Evolutionary conservation across 2,888 invertebrate species (phyloP).

Genomic region (Disparrhopalites patrizii): DNA sequence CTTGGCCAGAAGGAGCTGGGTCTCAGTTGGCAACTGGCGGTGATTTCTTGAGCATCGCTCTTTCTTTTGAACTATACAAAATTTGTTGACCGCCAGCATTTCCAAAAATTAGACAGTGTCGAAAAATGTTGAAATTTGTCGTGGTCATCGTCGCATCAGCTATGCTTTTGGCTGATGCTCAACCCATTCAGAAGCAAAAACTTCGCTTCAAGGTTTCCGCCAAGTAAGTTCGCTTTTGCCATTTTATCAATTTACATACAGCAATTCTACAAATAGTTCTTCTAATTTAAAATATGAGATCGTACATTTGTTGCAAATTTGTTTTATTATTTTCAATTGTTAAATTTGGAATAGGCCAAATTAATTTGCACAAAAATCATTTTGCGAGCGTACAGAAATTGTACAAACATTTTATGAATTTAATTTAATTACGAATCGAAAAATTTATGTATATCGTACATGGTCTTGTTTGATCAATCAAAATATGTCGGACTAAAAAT

Average conservation of each 20-base stretch:
- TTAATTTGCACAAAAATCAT: background rate
- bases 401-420: too few species aligned
- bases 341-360: background rate
- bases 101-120: too few species aligned
- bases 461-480: too few species aligned
- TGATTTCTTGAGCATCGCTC: too few species aligned
- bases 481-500: too few species aligned
- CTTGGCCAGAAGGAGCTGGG: too few species aligned
- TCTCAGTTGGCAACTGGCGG: conserved; percentile 1
- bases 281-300: background rate
- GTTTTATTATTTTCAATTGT: background rate
- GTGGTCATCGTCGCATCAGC: background rate
- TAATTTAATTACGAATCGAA: too few species aligned
- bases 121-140: conserved; percentile 1
- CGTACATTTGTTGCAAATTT: background rate
- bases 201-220: conserved; percentile 45
- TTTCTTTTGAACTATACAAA: too few species aligned
- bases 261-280: background rate
- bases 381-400: too few species aligned
- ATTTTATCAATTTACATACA: background rate
- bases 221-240: conserved; percentile 30
- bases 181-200: conserved; percentile 37
- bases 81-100: too few species aligned
- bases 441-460: too few species aligned
- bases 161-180: conserved; percentile 1